These are phyloP conservation scores for Diabrotica balteata DNA, from an alignment of 2,888 invertebrate species.

Conservation along the genomic window DNA sequence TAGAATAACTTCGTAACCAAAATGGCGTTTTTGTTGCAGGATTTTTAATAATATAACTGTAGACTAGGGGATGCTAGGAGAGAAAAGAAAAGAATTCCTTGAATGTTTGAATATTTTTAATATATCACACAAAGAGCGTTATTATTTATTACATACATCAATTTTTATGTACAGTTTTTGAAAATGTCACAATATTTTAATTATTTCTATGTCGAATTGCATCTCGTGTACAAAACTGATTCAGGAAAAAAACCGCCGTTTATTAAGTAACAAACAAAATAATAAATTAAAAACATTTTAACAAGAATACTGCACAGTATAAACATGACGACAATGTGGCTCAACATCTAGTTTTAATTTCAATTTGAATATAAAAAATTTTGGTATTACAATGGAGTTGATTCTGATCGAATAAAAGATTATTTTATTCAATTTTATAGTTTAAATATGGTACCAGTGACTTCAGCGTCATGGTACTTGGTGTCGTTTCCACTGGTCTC, in stretches of 20 bases:
- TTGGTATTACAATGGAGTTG: too few relatives aligned
- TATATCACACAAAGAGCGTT: slow-evolving; percentile 62
- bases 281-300: slow-evolving; percentile 39
- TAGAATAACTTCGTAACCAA: too few relatives aligned
- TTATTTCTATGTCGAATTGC: slow-evolving; percentile 46
- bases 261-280: slow-evolving; percentile 35
- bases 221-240: slow-evolving; percentile 46
- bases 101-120: slow-evolving; percentile 59
- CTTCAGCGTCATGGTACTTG: too few relatives aligned
- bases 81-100: slow-evolving; percentile 37
- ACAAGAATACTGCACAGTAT: slow-evolving; percentile 41
- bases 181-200: slow-evolving; percentile 52
- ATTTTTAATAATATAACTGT: too few relatives aligned
- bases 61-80: too few relatives aligned
- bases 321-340: slow-evolving; percentile 39
- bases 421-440: too few relatives aligned
- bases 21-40: too few relatives aligned
- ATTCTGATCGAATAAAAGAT: too few relatives aligned
- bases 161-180: slow-evolving; percentile 59
- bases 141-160: slow-evolving; percentile 58
- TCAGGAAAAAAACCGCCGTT: slow-evolving; percentile 32
- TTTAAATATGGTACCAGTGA: too few relatives aligned
- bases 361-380: slow-evolving; percentile 2
- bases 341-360: slow-evolving; percentile 29
- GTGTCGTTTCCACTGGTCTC: too few relatives aligned